phyloP scores from a whole-genome alignment of 2,888 invertebrate species.

The Acleris emargana region DNA sequence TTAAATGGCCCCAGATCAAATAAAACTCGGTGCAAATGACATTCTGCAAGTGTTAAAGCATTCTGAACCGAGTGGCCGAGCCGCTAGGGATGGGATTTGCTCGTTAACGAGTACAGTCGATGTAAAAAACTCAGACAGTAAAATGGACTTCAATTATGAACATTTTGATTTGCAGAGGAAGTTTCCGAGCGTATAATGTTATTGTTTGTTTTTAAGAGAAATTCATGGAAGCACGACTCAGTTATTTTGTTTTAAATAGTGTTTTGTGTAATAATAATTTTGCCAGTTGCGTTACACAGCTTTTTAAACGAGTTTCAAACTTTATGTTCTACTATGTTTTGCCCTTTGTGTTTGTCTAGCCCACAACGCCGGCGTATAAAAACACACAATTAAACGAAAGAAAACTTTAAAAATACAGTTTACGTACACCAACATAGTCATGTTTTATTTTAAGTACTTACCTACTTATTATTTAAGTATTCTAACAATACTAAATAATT shows the following conservation, averaged over 20 bases:
- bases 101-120: background rate
- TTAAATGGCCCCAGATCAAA: background rate
- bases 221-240: constrained; percentile 3
- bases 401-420: no score
- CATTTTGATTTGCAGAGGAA: constrained; percentile 26
- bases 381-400: no score
- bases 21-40: constrained; percentile 16
- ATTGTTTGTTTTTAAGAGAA: constrained; percentile 20
- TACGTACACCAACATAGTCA: no score
- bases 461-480: no score
- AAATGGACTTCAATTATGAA: constrained; percentile 33
- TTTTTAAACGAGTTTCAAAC: no score
- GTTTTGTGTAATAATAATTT: background rate
- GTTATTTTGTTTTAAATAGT: constrained; percentile 5
- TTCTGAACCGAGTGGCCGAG: background rate
- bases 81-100: background rate
- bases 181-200: constrained; percentile 18
- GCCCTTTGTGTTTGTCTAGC: no score
- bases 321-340: no score
- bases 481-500: no score
- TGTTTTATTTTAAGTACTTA: no score
- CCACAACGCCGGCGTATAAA: no score
- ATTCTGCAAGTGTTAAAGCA: background rate
- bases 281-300: no score
- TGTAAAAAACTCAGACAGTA: constrained; percentile 22